Evolutionary conservation across 2,797 vertebrate species (phyloP).

Genomic region (Coccyzus lansbergi): DNA sequence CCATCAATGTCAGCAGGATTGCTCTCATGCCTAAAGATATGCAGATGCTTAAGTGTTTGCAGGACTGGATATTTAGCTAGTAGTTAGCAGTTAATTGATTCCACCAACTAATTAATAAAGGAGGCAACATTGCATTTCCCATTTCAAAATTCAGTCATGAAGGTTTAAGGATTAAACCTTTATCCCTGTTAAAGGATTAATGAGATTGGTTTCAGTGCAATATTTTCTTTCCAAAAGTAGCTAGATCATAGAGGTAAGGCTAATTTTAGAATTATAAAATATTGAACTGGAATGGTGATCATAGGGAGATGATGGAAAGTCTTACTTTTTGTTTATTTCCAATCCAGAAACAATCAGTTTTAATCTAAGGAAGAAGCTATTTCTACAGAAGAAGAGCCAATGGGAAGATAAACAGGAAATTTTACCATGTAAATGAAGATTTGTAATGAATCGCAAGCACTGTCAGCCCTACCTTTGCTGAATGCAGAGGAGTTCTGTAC

Average conservation of each 20-base stretch:
- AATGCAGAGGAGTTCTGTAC: neutral
- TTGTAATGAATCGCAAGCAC: neutral
- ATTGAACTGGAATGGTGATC: neutral
- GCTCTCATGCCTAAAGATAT: neutral
- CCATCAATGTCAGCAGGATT: neutral
- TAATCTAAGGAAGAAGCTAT: neutral
- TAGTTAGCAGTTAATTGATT: constrained; percentile 30
- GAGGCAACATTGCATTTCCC: neutral
- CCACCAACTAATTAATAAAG: constrained; percentile 36
- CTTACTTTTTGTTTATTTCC: neutral
- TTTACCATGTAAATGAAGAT: neutral
- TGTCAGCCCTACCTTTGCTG: neutral
- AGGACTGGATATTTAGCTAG: constrained; percentile 11
- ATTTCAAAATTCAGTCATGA: constrained; percentile 13
- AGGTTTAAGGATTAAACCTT: neutral
- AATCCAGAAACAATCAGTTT: neutral
- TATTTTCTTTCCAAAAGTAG: neutral
- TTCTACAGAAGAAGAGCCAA: neutral
- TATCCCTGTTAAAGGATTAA: constrained; percentile 10
- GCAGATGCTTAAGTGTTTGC: constrained; percentile 1
- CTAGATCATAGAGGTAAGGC: neutral
- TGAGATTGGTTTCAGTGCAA: neutral
- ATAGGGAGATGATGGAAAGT: neutral
- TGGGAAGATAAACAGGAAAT: neutral
- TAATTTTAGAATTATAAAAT: neutral